Evolutionary conservation across 2,888 invertebrate genomes (phyloP).

Genomic region (Eustalomyia histrio): DNA sequence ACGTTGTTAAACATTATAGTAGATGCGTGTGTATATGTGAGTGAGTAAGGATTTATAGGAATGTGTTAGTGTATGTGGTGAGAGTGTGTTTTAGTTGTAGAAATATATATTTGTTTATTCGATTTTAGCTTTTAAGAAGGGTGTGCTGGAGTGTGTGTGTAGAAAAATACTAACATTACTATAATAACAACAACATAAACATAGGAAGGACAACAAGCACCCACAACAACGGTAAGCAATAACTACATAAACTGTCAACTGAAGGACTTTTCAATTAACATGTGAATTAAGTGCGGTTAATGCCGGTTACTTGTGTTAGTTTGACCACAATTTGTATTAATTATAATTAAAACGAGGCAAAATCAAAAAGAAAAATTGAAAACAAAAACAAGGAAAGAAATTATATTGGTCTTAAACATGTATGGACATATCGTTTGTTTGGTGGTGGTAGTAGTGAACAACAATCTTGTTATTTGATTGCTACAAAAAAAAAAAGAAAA

Average conservation of each 20-base stretch:
- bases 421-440: constrained; percentile 12
- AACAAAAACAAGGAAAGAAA: background rate
- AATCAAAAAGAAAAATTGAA: background rate
- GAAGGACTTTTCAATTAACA: constrained; percentile 73
- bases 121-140: constrained; percentile 45
- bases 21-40: background rate
- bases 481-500: constrained; percentile 11
- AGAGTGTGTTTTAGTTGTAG: constrained; percentile 11
- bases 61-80: constrained; percentile 16
- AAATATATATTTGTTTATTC: constrained; percentile 27
- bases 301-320: constrained; percentile 71
- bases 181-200: constrained; percentile 29
- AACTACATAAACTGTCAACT: constrained; percentile 58
- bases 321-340: constrained; percentile 68
- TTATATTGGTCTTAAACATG: constrained; percentile 12
- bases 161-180: background rate
- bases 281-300: constrained; percentile 70
- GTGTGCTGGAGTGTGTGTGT: constrained; percentile 7
- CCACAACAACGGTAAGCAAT: background rate
- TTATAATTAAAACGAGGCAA: constrained; percentile 61
- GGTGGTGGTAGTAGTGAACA: constrained; percentile 8
- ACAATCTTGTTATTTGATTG: constrained; percentile 35
- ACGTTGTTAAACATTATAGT: constrained; percentile 32
- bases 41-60: background rate
- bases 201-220: background rate